These are phyloP conservation scores for Canis aureus DNA, from an alignment of 2,113 vertebrate genomes.

Conservation along the genomic window DNA sequence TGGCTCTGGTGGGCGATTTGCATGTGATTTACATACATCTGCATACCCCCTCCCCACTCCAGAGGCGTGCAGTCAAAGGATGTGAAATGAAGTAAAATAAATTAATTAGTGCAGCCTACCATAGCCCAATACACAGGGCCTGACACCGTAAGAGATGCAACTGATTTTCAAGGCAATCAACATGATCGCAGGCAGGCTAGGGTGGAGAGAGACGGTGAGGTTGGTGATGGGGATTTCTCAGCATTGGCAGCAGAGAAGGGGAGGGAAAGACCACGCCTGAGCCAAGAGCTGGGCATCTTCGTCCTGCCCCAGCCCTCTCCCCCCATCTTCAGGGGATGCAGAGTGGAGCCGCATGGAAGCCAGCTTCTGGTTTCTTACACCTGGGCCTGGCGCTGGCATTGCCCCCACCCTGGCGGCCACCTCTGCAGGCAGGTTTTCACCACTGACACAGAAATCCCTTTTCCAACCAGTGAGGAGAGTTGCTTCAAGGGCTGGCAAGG, in stretches of 20 bases:
- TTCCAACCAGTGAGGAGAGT: neutral
- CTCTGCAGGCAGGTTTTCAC: neutral
- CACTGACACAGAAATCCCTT: neutral
- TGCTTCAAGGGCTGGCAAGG: neutral
- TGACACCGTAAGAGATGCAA: neutral
- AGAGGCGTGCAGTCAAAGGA: slow-evolving; percentile 67
- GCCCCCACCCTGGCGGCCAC: neutral
- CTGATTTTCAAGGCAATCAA: slow-evolving; percentile 16
- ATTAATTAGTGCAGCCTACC: slow-evolving; percentile 76
- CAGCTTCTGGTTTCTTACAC: neutral
- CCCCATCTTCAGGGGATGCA: neutral
- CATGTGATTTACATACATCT: slow-evolving; percentile 82
- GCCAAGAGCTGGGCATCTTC: neutral
- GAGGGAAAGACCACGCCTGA: neutral
- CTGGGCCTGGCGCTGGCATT: neutral
- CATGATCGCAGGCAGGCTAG: neutral
- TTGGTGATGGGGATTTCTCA: neutral
- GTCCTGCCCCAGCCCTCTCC: neutral
- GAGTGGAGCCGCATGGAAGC: fast-evolving
- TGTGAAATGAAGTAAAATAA: slow-evolving; percentile 80
- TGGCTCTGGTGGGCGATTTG: slow-evolving; percentile 65
- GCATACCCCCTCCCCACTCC: slow-evolving; percentile 45
- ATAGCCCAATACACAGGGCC: slow-evolving; percentile 2
- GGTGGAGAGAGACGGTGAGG: neutral
- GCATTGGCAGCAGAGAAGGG: fast-evolving